A percentile compares a stretch with the other conserved stretches of the same genome.
Conservation (phyloP, 2,113 vertebrate species). For the Recurvirostra avosetta region DNA sequence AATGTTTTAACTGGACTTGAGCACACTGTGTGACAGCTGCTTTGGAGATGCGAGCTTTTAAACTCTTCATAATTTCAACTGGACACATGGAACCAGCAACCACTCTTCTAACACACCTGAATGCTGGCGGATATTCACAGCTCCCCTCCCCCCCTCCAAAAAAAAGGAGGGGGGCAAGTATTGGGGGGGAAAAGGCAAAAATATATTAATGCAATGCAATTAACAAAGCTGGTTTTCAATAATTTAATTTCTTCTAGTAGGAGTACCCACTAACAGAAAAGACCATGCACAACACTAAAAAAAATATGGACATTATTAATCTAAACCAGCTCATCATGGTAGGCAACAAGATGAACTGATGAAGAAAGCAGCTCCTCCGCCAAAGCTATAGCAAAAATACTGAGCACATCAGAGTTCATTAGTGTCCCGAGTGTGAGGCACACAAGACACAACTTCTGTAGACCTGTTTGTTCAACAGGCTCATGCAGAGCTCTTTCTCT, state of each 20-base stretch:
- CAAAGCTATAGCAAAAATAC: not conserved
- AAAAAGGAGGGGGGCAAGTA: accelerated
- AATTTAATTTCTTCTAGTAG: not conserved
- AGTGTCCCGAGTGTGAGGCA: not conserved
- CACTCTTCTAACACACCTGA: not conserved
- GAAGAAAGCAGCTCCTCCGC: not conserved
- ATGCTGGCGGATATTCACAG: not conserved
- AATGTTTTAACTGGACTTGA: not conserved
- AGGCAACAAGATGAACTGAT: not conserved
- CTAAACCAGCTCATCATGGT: not conserved
- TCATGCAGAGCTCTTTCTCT: not conserved
- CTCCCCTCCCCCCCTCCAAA: not conserved
- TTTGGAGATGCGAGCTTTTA: not conserved
- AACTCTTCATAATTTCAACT: not conserved
- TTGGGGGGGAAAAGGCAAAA: not conserved
- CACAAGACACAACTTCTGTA: not conserved
- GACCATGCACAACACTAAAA: not conserved
- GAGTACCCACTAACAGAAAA: not conserved
- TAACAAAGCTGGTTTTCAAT: not conserved
- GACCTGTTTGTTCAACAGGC: not conserved
- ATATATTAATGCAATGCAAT: not conserved
- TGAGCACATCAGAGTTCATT: not conserved
- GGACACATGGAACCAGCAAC: not conserved
- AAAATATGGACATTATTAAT: not conserved
- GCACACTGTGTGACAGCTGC: not conserved